Conservation (phyloP, 2,113 vertebrate species). For the Tenebrosternarchus preto region DNA sequence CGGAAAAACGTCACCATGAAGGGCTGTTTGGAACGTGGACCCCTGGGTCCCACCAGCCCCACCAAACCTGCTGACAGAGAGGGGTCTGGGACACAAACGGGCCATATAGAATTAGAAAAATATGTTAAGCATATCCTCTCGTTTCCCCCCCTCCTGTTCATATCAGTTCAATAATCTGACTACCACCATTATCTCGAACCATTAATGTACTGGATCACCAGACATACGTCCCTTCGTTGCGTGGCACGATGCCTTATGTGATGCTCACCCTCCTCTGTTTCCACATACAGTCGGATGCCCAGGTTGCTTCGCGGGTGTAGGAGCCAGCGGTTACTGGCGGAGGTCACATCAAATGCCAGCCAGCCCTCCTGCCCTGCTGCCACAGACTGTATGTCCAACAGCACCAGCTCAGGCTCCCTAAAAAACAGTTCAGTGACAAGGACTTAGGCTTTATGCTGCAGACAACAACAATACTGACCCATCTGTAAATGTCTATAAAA, state of each 20-base stretch:
- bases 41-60: constrained; percentile 83
- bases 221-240: neutral
- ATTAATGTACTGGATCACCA: neutral
- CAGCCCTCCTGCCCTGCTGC: constrained; percentile 86
- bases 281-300: constrained; percentile 90
- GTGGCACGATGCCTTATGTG: neutral
- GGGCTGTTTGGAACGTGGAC: constrained; percentile 87
- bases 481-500: too few species aligned
- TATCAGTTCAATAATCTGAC: neutral
- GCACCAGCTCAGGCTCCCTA: constrained; percentile 89
- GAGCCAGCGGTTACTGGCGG: constrained; percentile 88
- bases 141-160: too few species aligned
- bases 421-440: constrained; percentile 11
- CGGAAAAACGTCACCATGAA: constrained; percentile 97
- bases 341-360: constrained; percentile 91
- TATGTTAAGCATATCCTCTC: neutral
- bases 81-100: constrained; percentile 71
- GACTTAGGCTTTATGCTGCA: neutral
- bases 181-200: neutral
- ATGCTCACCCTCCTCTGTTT: constrained; percentile 84
- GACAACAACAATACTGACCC: too few species aligned
- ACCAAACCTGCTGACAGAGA: constrained; percentile 84
- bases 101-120: neutral
- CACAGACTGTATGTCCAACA: constrained; percentile 90
- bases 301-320: constrained; percentile 81